phyloP scores from a whole-genome alignment of 2,113 vertebrate genomes.

The Erythrolamprus reginae region DNA sequence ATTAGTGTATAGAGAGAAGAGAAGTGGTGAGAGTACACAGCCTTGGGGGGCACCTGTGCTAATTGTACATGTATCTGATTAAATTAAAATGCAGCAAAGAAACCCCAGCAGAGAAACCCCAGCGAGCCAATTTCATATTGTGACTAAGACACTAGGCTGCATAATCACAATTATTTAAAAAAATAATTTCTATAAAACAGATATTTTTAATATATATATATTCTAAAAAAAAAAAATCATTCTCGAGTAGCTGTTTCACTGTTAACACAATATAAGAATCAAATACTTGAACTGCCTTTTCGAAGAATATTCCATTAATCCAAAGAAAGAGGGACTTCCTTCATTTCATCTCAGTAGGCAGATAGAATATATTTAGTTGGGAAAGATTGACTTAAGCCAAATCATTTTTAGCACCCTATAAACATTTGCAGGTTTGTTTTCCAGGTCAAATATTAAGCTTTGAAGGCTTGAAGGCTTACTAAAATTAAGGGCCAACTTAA shows the following conservation, averaged over 20 bases:
- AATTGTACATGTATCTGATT: too few relatives aligned
- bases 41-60: too few relatives aligned
- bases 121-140: not conserved
- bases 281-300: not conserved
- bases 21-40: too few relatives aligned
- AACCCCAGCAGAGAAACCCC: not conserved
- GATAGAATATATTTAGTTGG: slow-evolving; percentile 6
- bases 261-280: not conserved
- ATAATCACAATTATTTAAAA: not conserved
- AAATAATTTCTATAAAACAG: not conserved
- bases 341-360: not conserved
- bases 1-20: too few relatives aligned
- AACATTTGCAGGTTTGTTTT: slow-evolving; percentile 8
- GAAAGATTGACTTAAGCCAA: slow-evolving; percentile 12
- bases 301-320: not conserved
- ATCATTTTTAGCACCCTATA: slow-evolving; percentile 18
- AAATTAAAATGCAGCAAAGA: not conserved
- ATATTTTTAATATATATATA: not conserved
- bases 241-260: not conserved
- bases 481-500: slow-evolving; percentile 1
- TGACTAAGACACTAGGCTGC: not conserved
- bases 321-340: slow-evolving; percentile 4
- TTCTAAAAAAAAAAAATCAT: too few relatives aligned
- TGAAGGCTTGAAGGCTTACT: not conserved
- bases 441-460: slow-evolving; percentile 10